Conservation (phyloP, 2,888 invertebrate species). For the Cephus pulcher region DNA sequence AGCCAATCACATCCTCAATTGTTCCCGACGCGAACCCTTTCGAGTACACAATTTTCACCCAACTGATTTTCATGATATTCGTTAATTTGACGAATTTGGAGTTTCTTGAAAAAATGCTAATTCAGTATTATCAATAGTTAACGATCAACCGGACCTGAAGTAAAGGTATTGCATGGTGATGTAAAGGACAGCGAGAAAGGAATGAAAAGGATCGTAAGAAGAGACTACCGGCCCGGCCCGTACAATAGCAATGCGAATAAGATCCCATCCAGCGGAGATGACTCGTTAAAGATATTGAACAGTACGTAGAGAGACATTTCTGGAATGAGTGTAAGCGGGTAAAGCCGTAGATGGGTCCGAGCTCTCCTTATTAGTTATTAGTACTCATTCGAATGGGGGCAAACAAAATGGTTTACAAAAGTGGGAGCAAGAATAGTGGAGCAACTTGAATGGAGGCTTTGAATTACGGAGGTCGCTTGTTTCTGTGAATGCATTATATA, state of each 20-base stretch:
- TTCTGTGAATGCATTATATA: conserved; percentile 29
- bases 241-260: neutral
- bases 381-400: conserved; percentile 37
- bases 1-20: neutral
- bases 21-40: neutral
- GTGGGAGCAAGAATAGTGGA: conserved; percentile 56
- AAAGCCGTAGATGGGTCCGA: neutral
- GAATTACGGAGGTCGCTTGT: conserved; percentile 56
- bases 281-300: neutral
- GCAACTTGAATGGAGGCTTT: conserved; percentile 57
- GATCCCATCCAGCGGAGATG: neutral
- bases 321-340: neutral
- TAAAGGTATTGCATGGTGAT: neutral
- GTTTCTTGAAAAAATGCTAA: neutral
- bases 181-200: neutral
- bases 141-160: no score
- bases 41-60: neutral
- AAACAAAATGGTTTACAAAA: conserved; percentile 56
- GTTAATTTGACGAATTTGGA: neutral
- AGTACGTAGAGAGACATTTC: neutral
- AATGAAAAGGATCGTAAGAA: neutral
- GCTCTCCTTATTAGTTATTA: conserved; percentile 53
- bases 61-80: neutral
- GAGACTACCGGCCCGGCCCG: neutral
- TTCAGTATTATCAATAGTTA: neutral